Base-by-base conservation (phyloP, 2,888 invertebrate genomes). In the Calameuta idolon region DNA sequence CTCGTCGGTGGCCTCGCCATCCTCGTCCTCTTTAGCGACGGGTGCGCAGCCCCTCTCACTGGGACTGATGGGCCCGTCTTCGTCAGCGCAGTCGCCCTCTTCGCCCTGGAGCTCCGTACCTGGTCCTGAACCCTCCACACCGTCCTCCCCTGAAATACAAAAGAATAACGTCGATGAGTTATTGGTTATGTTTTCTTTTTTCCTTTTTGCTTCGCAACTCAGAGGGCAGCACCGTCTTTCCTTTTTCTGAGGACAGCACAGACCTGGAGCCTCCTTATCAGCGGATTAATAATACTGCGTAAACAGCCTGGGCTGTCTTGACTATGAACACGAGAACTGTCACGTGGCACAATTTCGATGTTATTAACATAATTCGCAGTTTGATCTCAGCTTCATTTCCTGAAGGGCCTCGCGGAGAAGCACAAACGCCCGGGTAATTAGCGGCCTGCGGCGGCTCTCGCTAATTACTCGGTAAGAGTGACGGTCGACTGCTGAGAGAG, bases 51-150 rank as follows among this genome's bases (percentile, higher is more conserved):
- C 93, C 81, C 91, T 83, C 80, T 91, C 89, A 84, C 91, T 89
- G 76, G 91, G 90, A 85, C 91, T 91, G 86, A 93, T 93, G 90
- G 93, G 93, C 91, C 93, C 94, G 90, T 93, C 94, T 92, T 90
- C 91, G 81, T 93, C 92, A 81, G 93, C 94, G 85, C 94, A 93
- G 85, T 93, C 94, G 81, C 93, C 94, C 83, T 93, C 93, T 90
- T 94, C 94, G 88, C 94, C 94, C 85, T 90, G 92, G 87, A 90
- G 88, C 81, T 91, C 91, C 82, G 92, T 90, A 76, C 89, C 90
- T 80, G 91, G 89, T 79, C 89, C 91, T 81, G 90, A 82, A 79
- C 90, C 89, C 87, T 91, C 91, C 82, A 89, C 90, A 81, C 90
- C 91, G 88, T 91, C 90, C 89, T 94, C 94, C 94, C 94, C 94